phyloP scores from a whole-genome alignment of 2,113 vertebrate species.

The Trochalopteron elliotii region DNA sequence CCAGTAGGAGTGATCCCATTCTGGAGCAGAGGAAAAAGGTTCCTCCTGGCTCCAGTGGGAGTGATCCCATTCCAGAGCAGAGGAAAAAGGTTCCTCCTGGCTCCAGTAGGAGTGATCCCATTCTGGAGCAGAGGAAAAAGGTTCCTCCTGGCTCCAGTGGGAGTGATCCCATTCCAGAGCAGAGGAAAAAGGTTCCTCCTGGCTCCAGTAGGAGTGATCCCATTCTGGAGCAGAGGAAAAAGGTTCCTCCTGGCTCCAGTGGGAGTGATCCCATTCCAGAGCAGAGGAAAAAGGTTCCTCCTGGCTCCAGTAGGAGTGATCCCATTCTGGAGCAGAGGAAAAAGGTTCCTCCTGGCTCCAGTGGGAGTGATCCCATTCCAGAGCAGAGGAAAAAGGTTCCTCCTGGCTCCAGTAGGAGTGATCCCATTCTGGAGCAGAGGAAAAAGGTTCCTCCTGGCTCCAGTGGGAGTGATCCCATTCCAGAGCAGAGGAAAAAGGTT shows the following conservation, averaged over 20 bases:
- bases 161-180: fast-evolving
- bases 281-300: fast-evolving
- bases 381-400: neutral
- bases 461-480: too few species aligned
- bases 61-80: fast-evolving
- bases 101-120: too few species aligned
- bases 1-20: fast-evolving
- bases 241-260: too few species aligned
- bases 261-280: neutral
- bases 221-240: neutral
- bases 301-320: fast-evolving
- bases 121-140: fast-evolving
- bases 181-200: too few species aligned
- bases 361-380: fast-evolving
- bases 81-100: too few species aligned
- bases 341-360: fast-evolving
- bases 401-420: too few species aligned
- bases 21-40: fast-evolving
- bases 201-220: too few species aligned
- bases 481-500: too few species aligned
- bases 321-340: fast-evolving
- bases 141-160: fast-evolving
- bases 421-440: too few species aligned
- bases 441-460: too few species aligned
- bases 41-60: fast-evolving